A percentile compares a stretch with the other conserved stretches of the same genome.
Conservation (phyloP, 2,797 vertebrate species). For the Hypotaenidia philippensis region DNA sequence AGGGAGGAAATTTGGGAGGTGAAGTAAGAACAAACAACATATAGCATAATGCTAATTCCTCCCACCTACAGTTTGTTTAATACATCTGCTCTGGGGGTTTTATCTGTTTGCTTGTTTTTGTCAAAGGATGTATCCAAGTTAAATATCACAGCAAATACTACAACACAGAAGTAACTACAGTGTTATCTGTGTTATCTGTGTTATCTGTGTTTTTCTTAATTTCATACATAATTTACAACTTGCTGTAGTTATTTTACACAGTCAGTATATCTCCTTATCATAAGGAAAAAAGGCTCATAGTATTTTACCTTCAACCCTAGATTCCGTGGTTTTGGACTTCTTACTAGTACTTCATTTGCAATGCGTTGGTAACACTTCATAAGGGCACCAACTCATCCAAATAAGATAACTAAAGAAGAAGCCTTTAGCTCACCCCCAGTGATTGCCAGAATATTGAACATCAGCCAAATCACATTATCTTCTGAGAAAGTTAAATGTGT, state of each 20-base stretch:
- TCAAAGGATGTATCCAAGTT: background rate
- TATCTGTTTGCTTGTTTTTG: background rate
- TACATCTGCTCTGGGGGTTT: background rate
- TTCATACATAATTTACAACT: constrained; percentile 55
- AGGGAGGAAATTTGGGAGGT: background rate
- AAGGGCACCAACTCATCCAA: background rate
- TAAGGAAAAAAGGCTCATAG: background rate
- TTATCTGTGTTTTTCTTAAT: constrained; percentile 23
- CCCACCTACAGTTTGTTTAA: background rate
- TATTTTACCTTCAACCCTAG: background rate
- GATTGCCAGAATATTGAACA: background rate
- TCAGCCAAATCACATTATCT: background rate
- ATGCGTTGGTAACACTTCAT: background rate
- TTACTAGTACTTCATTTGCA: background rate
- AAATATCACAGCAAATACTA: constrained; percentile 2
- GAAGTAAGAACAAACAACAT: background rate
- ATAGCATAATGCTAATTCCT: background rate
- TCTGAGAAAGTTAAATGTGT: background rate
- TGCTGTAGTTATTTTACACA: background rate
- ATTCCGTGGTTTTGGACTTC: background rate
- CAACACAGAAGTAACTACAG: background rate
- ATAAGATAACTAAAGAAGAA: background rate
- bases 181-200: background rate
- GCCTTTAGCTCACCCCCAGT: background rate
- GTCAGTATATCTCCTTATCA: background rate